These are phyloP conservation scores for Fragum sueziense DNA, from an alignment of 2,888 invertebrate species.

Conservation along the genomic window DNA sequence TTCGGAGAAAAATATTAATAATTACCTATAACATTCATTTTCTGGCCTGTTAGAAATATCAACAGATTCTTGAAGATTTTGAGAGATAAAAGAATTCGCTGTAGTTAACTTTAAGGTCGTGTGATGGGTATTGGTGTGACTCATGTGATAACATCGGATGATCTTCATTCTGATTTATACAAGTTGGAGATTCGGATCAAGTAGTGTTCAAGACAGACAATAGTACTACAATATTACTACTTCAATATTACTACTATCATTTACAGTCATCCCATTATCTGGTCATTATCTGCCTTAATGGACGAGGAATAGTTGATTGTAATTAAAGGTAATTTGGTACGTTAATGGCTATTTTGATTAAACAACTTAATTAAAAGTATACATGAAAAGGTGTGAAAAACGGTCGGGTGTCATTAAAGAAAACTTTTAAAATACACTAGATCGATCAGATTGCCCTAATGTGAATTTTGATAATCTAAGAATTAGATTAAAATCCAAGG, in stretches of 20 bases:
- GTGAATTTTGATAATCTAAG: too few species aligned
- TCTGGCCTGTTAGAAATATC: too few species aligned
- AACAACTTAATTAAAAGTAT: not conserved
- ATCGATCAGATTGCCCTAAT: too few species aligned
- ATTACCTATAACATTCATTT: too few species aligned
- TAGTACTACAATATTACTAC: constrained; percentile 6
- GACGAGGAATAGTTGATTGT: not conserved
- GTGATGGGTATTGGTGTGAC: too few species aligned
- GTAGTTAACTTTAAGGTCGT: too few species aligned
- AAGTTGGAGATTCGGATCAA: not conserved
- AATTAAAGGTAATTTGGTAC: constrained; percentile 8
- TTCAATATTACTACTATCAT: constrained; percentile 15
- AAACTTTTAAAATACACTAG: too few species aligned
- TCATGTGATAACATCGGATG: not conserved
- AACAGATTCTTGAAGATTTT: too few species aligned
- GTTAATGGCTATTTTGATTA: not conserved
- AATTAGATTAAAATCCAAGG: too few species aligned
- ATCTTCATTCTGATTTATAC: not conserved
- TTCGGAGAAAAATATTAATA: too few species aligned
- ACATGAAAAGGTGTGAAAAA: constrained; percentile 2
- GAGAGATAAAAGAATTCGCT: too few species aligned
- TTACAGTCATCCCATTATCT: not conserved
- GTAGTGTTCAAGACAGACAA: not conserved
- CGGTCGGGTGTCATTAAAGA: too few species aligned
- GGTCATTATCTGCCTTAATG: not conserved